A percentile compares a stretch with the other conserved stretches of the same genome.
Evolutionary conservation across 2,888 invertebrate species (phyloP).

Genomic region (Nemoura dubitans): DNA sequence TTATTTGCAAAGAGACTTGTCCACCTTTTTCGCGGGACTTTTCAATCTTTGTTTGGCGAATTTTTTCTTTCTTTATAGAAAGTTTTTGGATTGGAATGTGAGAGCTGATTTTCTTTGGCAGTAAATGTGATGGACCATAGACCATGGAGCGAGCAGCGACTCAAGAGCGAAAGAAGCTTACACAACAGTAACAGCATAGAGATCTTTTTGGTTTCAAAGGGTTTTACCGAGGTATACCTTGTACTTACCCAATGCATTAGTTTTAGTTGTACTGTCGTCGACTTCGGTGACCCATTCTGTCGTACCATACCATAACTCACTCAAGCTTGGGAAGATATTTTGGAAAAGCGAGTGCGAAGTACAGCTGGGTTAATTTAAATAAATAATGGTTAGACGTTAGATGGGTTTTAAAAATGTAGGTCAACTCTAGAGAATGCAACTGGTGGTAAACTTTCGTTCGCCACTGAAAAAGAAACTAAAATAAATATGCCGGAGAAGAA

Average conservation of each 20-base stretch:
- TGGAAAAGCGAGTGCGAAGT: background rate
- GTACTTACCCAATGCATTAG: too few relatives aligned
- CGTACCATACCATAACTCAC: background rate
- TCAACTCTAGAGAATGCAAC: background rate
- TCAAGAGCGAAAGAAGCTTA: too few relatives aligned
- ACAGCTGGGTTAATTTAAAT: background rate
- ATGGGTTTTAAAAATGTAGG: constrained; percentile 15
- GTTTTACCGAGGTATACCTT: too few relatives aligned
- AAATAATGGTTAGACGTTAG: background rate
- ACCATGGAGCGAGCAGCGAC: too few relatives aligned
- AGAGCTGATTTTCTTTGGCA: background rate
- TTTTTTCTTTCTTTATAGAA: background rate
- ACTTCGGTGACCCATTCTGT: too few relatives aligned
- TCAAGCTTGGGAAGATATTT: background rate
- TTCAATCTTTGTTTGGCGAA: background rate
- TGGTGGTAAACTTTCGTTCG: background rate
- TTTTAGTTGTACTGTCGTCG: too few relatives aligned
- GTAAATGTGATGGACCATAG: background rate
- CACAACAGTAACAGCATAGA: background rate
- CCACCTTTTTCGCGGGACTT: background rate
- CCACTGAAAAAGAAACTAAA: background rate
- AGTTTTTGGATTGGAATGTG: background rate
- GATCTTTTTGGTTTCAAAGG: background rate
- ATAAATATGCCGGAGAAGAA: background rate
- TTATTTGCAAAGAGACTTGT: background rate